phyloP scores from a whole-genome alignment of 2,113 vertebrate species.

The Puma concolor region DNA sequence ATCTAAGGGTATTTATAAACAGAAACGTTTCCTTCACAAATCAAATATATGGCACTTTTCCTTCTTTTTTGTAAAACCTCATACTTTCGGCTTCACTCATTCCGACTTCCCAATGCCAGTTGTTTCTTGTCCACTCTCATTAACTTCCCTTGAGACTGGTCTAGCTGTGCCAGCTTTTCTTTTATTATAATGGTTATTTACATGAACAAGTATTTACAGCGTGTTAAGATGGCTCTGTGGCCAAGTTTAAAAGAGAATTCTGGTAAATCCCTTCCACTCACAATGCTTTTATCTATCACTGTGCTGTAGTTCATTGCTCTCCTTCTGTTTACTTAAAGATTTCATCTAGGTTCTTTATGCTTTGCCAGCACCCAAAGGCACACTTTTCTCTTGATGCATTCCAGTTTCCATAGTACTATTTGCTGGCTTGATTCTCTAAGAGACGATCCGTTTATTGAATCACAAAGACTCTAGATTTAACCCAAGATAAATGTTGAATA shows the following conservation, averaged over 20 bases:
- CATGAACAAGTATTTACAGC: conserved; percentile 30
- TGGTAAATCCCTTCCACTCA: conserved; percentile 63
- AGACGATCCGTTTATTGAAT: conserved; percentile 60
- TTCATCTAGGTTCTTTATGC: conserved; percentile 66
- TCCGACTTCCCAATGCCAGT: neutral
- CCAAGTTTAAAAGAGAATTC: conserved; percentile 39
- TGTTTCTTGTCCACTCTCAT: conserved; percentile 51
- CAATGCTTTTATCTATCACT: conserved; percentile 65
- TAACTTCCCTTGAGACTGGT: neutral
- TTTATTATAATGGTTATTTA: conserved; percentile 13
- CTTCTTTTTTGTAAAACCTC: neutral
- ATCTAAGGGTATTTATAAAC: neutral
- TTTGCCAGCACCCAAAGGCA: conserved; percentile 73
- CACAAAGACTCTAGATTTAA: conserved; percentile 69
- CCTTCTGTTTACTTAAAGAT: conserved; percentile 64
- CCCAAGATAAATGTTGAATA: conserved; percentile 68
- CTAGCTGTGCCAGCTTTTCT: neutral
- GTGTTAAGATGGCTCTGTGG: conserved; percentile 18
- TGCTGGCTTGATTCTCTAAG: conserved; percentile 54
- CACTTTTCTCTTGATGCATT: conserved; percentile 61
- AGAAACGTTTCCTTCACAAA: neutral
- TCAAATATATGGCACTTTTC: neutral
- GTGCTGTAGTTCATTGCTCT: conserved; percentile 34
- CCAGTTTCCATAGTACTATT: conserved; percentile 62
- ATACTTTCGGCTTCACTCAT: neutral